A percentile compares a stretch with the other conserved stretches of the same genome.
Evolutionary conservation across 2,888 invertebrate species (phyloP).

Genomic region (Euzetes globulus): DNA sequence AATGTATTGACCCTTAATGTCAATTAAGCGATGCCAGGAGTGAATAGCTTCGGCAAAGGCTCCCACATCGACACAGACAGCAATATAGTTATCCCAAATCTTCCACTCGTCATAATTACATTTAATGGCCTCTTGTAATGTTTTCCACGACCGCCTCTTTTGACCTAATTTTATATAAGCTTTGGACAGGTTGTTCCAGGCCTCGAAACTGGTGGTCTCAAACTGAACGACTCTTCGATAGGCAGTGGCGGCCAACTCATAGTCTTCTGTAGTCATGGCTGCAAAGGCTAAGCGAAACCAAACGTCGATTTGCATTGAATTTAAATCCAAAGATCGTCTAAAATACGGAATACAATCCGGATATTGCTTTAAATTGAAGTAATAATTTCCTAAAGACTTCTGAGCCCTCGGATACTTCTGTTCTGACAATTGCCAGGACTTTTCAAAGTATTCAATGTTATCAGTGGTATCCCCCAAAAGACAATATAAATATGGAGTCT

Average conservation of each 20-base stretch:
- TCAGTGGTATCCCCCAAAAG: slow-evolving; percentile 81
- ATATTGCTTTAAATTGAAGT: slow-evolving; percentile 65
- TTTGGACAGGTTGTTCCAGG: slow-evolving; percentile 96
- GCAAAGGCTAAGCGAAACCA: slow-evolving; percentile 82
- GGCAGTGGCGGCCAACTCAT: slow-evolving; percentile 72
- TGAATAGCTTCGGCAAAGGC: slow-evolving; percentile 74
- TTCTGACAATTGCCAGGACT: slow-evolving; percentile 82
- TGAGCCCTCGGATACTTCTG: slow-evolving; percentile 74
- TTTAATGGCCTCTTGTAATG: slow-evolving; percentile 77
- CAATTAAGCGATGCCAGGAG: slow-evolving; percentile 74
- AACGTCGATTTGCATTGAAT: slow-evolving; percentile 74
- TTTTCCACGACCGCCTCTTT: slow-evolving; percentile 72
- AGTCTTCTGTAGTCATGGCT: slow-evolving; percentile 66
- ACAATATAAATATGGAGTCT: slow-evolving; percentile 79
- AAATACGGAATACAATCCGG: slow-evolving; percentile 70
- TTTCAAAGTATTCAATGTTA: slow-evolving; percentile 68
- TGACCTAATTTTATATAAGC: slow-evolving; percentile 80
- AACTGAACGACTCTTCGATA: slow-evolving; percentile 77
- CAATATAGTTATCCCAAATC: slow-evolving; percentile 89
- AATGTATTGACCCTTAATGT: slow-evolving; percentile 68
- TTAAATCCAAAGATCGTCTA: slow-evolving; percentile 71
- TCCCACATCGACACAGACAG: slow-evolving; percentile 75
- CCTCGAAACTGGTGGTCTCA: slow-evolving; percentile 81
- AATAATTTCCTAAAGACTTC: slow-evolving; percentile 72
- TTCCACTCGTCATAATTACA: slow-evolving; percentile 86